Percentiles rank a stretch among this genome's conserved stretches.
phyloP scores from a whole-genome alignment of 2,113 vertebrate genomes.

The Pollimyrus isidori region DNA sequence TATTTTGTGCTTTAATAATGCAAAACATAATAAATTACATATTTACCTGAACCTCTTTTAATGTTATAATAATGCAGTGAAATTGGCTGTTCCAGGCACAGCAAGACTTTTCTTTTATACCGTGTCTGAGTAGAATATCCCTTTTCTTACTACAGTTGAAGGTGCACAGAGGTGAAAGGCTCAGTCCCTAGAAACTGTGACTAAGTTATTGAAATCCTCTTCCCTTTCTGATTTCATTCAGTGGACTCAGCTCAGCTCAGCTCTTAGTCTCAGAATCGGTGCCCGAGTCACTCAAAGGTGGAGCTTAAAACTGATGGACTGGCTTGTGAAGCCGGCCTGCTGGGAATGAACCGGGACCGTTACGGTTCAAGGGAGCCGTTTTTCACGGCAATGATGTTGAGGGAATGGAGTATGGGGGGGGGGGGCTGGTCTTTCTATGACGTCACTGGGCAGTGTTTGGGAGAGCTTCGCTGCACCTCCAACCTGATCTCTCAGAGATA shows the following conservation, averaged over 20 bases:
- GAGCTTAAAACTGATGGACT: neutral
- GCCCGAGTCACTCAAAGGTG: neutral
- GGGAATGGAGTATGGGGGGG: neutral
- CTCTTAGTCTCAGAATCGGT: neutral
- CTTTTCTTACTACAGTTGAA: neutral
- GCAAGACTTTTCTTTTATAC: neutral
- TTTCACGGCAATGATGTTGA: neutral
- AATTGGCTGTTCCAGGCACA: neutral
- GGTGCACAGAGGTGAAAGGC: neutral
- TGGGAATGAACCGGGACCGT: neutral
- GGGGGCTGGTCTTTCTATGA: neutral
- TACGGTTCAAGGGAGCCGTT: neutral
- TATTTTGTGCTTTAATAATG: neutral
- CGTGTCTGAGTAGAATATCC: neutral
- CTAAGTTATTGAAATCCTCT: constrained; percentile 1
- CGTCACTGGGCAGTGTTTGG: neutral
- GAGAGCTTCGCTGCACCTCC: too few relatives aligned
- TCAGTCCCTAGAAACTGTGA: neutral
- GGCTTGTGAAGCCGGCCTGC: neutral
- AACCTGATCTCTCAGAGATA: neutral
- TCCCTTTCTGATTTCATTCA: neutral
- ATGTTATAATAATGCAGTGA: neutral
- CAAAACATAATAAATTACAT: neutral
- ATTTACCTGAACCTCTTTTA: neutral
- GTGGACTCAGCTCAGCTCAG: neutral